Percentiles rank a stretch among this genome's conserved stretches.
Conservation (phyloP, 2,113 vertebrate species). For the Zapornia atra region DNA sequence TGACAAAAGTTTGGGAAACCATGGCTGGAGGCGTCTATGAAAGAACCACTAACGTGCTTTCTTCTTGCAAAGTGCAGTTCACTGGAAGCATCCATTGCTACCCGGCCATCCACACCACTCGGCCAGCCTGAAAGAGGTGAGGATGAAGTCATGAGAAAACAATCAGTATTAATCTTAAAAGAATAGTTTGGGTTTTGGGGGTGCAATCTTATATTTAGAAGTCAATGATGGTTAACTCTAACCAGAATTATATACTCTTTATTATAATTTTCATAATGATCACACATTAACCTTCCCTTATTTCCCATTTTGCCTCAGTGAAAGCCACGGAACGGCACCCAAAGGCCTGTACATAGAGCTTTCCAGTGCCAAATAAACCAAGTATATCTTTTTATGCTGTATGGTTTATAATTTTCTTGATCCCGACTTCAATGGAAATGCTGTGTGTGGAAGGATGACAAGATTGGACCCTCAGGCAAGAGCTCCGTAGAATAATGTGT, state of each 20-base stretch:
- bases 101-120: not conserved
- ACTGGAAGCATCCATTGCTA: not conserved
- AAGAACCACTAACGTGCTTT: not conserved
- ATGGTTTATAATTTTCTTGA: slow-evolving; percentile 69
- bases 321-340: slow-evolving; percentile 6
- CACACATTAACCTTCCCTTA: not conserved
- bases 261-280: not conserved
- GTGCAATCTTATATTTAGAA: not conserved
- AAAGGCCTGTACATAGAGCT: not conserved
- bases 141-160: slow-evolving; percentile 1
- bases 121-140: not conserved
- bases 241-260: not conserved
- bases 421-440: slow-evolving; percentile 71
- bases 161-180: not conserved
- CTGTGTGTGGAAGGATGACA: slow-evolving; percentile 69
- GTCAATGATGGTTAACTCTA: not conserved
- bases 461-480: slow-evolving; percentile 62
- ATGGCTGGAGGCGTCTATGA: not conserved
- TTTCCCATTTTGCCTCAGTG: not conserved
- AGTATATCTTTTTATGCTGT: slow-evolving; percentile 56
- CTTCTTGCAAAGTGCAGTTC: not conserved
- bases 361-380: slow-evolving; percentile 58
- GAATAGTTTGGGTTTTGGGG: not conserved
- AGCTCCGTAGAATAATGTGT: slow-evolving; percentile 52
- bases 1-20: not conserved